Percentiles rank a stretch among this genome's conserved stretches.
Evolutionary conservation across 1,140 invertebrate species (phyloP).

Genomic region (Calephelis virginiensis): DNA sequence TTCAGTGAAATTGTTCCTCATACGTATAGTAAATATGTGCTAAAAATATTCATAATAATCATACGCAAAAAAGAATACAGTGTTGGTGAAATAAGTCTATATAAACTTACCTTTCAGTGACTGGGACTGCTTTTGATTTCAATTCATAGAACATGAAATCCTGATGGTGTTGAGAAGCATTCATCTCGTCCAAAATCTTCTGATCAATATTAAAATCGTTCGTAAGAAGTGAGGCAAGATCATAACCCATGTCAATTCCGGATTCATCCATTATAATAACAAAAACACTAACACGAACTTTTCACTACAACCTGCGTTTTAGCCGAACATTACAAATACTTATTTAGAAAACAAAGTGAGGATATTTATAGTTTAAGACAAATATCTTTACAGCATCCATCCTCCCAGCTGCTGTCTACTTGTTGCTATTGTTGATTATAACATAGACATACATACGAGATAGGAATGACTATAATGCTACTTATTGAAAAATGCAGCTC

Average conservation of each 20-base stretch:
- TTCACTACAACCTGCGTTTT: constrained; percentile 48
- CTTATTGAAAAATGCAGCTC: constrained; percentile 37
- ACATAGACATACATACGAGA: constrained; percentile 44
- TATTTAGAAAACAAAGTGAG: constrained; percentile 53
- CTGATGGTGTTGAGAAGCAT: constrained; percentile 74
- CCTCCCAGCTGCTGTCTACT: constrained; percentile 68
- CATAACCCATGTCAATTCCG: constrained; percentile 86
- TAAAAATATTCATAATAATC: constrained; percentile 65
- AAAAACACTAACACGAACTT: constrained; percentile 67
- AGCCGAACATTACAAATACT: constrained; percentile 48
- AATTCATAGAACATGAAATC: constrained; percentile 85
- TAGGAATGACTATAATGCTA: constrained; percentile 54
- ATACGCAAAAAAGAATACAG: constrained; percentile 33
- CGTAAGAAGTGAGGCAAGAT: constrained; percentile 81
- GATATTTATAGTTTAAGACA: constrained; percentile 50
- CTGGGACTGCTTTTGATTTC: constrained; percentile 82
- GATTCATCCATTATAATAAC: constrained; percentile 81
- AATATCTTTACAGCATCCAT: constrained; percentile 64
- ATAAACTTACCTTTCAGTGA: constrained; percentile 81
- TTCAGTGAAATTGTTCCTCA: constrained; percentile 70
- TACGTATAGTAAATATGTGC: constrained; percentile 48
- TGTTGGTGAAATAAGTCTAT: constrained; percentile 22
- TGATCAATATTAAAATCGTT: constrained; percentile 79
- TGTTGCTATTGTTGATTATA: constrained; percentile 67
- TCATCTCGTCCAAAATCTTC: constrained; percentile 79